Evolutionary conservation across 2,113 vertebrate genomes (phyloP), one percentile per base, ranked within the genome.

Genomic region (Amazona guildingii): DNA sequence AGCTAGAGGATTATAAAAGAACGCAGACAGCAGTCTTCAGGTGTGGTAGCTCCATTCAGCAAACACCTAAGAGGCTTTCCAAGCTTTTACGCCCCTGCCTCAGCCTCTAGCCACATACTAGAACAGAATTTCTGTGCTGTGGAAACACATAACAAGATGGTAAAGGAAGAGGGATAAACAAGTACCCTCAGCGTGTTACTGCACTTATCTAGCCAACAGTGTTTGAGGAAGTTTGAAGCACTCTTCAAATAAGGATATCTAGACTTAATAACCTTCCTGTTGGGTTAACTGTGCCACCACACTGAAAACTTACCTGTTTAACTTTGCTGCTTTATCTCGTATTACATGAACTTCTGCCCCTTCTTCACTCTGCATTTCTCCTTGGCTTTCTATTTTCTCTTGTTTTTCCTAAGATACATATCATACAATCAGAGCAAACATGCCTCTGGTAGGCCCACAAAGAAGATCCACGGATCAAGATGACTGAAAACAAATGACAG

Each of bases 61-160:
- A 70, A 87, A 80, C 54, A 63, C 23, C 5, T 14, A 70, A 23
- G 52, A 88, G 23, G 15, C 35, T 59, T 62, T 69, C 72, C n/a
- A 62, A 74, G 54, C 17, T 86, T 52, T 77, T 74, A 62, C 10
- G 69, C 2, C 7, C 25, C 46, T 75, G 37, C 33, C 48, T 91
- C 70, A 43, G 46, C 46, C 85, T 73, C 52, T 23, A 37, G 14
- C 20, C 31, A 43, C 33, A 39, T 25, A 33, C n/a, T 28, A 20
- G 39, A 81, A 72, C 16, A 25, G 17, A 24, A 13, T 67, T 88
- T 43, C 68, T 52, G 0, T n/a, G 57, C 51, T 72, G 24, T 52
- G 39, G 66, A 82, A 87, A 63, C 13, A 31, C 1, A 0, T 2
- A 39, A 2, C 1, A 0, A 28, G 46, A 69, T 39, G 16, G 51